Evolutionary conservation across 2,888 invertebrate genomes (phyloP).

Genomic region (Seira ritae): DNA sequence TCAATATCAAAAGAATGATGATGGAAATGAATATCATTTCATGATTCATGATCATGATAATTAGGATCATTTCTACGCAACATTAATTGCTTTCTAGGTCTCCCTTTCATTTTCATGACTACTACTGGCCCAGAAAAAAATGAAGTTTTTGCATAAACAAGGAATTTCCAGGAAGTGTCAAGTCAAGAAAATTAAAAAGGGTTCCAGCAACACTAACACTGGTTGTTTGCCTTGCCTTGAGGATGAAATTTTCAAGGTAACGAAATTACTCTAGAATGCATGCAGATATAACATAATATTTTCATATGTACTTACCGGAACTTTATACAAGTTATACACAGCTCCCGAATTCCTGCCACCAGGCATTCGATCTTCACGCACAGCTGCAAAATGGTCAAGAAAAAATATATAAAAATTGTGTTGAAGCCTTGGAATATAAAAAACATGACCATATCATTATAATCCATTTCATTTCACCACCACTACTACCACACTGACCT

Average conservation of each 20-base stretch:
- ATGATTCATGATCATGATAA: slow-evolving; percentile 1
- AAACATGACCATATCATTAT: slow-evolving; percentile 25
- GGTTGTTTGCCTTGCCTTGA: slow-evolving; percentile 53
- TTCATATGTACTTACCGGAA: slow-evolving; percentile 74
- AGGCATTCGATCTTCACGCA: slow-evolving; percentile 99
- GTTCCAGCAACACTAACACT: slow-evolving; percentile 41
- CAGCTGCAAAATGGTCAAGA: slow-evolving; percentile 81
- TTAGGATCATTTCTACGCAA: not conserved
- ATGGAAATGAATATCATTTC: not conserved
- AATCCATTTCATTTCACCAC: slow-evolving; percentile 19
- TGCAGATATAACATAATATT: no score
- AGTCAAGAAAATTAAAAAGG: slow-evolving; percentile 33
- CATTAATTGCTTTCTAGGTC: slow-evolving; percentile 23
- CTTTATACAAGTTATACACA: slow-evolving; percentile 98
- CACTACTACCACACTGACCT: slow-evolving; percentile 38
- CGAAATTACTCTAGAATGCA: slow-evolving; percentile 9
- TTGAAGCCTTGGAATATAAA: not conserved
- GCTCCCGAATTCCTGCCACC: slow-evolving; percentile 99
- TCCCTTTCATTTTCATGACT: not conserved
- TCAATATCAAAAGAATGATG: not conserved
- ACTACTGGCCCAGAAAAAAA: slow-evolving; percentile 52
- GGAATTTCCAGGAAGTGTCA: slow-evolving; percentile 57
- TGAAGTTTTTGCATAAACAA: slow-evolving; percentile 56
- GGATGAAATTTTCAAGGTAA: slow-evolving; percentile 15
- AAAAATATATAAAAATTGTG: not conserved